These are phyloP conservation scores for Psittacula echo DNA, from an alignment of 2,797 vertebrate species.

Conservation along the genomic window DNA sequence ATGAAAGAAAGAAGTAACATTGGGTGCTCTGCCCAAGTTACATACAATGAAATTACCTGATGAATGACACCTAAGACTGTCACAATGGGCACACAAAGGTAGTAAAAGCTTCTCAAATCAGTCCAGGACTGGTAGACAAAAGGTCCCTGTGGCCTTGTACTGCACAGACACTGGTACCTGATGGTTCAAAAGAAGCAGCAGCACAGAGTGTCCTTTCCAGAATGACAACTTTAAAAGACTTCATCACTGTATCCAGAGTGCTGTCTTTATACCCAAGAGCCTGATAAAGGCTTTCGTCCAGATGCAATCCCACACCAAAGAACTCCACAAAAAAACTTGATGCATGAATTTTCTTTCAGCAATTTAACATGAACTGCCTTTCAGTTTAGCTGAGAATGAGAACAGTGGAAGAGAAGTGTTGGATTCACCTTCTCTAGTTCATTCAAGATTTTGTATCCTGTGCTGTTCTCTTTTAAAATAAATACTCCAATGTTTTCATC, in stretches of 20 bases:
- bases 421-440: neutral
- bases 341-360: neutral
- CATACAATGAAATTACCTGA: conserved; percentile 2
- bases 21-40: neutral
- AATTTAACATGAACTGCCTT: neutral
- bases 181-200: neutral
- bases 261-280: neutral
- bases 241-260: neutral
- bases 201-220: neutral
- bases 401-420: neutral
- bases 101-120: neutral
- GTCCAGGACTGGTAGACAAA: neutral
- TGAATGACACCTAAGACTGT: neutral
- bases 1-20: conserved; percentile 9
- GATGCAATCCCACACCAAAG: neutral
- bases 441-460: conserved; percentile 20
- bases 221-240: neutral
- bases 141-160: neutral
- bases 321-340: neutral
- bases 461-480: conserved; percentile 18
- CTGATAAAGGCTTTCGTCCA: neutral
- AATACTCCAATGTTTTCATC: neutral
- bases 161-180: neutral
- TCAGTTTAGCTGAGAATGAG: neutral
- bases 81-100: neutral